Base-by-base conservation (phyloP, 92 coral and sea anemone species). In the Metridium senile region DNA sequence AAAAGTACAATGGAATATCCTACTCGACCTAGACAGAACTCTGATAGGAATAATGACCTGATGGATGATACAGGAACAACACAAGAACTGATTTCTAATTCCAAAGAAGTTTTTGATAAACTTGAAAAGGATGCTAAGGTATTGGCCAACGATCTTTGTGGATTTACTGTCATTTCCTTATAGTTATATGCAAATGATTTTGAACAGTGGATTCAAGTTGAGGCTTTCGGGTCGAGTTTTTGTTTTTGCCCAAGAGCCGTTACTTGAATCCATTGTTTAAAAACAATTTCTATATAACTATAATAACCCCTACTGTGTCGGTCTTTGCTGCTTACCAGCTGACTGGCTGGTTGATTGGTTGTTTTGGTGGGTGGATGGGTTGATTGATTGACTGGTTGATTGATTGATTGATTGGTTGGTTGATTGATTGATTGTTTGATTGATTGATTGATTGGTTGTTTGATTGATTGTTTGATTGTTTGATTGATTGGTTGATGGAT, bases 81-180 rank as follows among this genome's bases (percentile, higher is more conserved):
- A 3, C 78, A 82, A 62, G 90, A 78, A 39, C 76, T 89, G 75
- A 79, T 91, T 33, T 82, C 88, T 22, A 84, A 88, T 54, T 81
- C 87, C 62, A 91, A 91, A 63, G 80, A 80, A 22, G 58, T 82
- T 13, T 82, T 87, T 80, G 89, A 88, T 46, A 90, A 84, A 35
- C 86, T 91, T 28, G 93, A 91, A 74, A 85, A 71, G 67, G 89
- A 91, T 49, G 97, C 97, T 26, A 87, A 83, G 89, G 97, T 91
- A 76, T 18, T 25, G n/a, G n/a, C n/a, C 0, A 11, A 23, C 64
- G 6, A 25, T 20, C 19, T 47, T 81, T 26, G 53, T 71, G 11
- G 10, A 21, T 22, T 35, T 17, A 32, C 17, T 33, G 23, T 31
- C 47, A 39, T 34, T 62, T 6, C 62, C 27, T 18, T 26, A 58